Conservation (phyloP, 2,888 invertebrate species). For the Aspidapion aeneum region DNA sequence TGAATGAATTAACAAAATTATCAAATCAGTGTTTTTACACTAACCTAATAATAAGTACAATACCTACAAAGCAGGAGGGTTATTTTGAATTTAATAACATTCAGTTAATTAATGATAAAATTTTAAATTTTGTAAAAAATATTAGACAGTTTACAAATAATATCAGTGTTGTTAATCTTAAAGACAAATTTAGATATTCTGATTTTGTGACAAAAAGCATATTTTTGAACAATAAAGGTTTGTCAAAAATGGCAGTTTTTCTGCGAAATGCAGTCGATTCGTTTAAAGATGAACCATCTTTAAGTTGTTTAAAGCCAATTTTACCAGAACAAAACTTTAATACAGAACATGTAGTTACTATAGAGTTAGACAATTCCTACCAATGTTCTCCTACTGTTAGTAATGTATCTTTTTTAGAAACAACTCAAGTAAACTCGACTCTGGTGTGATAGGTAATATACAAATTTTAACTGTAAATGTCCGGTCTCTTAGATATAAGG, state of each 20-base stretch:
- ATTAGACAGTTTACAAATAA: too few relatives aligned
- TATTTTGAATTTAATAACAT: not conserved
- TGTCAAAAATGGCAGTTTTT: not conserved
- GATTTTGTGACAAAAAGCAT: too few relatives aligned
- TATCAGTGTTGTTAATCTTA: too few relatives aligned
- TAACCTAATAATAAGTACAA: not conserved
- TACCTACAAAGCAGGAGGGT: not conserved
- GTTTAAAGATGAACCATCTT: not conserved
- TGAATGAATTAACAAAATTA: not conserved
- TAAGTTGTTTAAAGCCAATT: not conserved
- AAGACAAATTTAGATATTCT: too few relatives aligned
- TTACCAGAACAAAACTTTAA: not conserved
- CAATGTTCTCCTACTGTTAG: not conserved
- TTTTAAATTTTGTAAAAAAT: too few relatives aligned
- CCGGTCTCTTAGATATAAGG: not conserved
- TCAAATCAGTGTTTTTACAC: not conserved
- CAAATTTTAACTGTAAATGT: not conserved
- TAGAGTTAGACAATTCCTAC: not conserved
- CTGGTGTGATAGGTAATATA: not conserved
- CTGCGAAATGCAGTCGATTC: not conserved
- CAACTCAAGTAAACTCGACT: not conserved
- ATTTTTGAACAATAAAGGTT: too few relatives aligned
- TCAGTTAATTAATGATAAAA: not conserved
- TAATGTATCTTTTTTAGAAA: not conserved
- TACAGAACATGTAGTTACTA: not conserved